A percentile compares a stretch with the other conserved stretches of the same genome.
phyloP scores from a whole-genome alignment of 2,888 invertebrate species.

The Flabesymbios commensalis region DNA sequence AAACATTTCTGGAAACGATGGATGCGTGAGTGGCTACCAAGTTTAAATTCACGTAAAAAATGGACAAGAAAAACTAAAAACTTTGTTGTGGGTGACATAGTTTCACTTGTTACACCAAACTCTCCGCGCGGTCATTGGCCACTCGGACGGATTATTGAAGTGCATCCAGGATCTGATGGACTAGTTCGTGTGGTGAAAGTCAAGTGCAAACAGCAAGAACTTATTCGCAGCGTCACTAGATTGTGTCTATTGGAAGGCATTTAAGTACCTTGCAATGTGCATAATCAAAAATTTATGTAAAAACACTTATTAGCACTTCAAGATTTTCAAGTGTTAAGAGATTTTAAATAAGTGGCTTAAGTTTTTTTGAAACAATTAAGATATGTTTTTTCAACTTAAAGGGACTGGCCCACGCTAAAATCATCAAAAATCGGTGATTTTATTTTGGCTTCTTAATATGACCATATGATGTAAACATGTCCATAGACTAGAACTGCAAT shows the following conservation, averaged over 20 bases:
- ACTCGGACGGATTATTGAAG: not conserved
- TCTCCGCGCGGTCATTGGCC: constrained; percentile 1
- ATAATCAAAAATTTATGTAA: no score
- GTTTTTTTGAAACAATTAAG: no score
- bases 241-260: constrained; percentile 1
- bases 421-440: no score
- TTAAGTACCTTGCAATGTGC: no score
- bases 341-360: no score
- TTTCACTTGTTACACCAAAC: not conserved
- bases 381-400: no score
- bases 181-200: not conserved
- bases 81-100: constrained; percentile 1
- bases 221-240: not conserved
- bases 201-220: not conserved
- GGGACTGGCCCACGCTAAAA: no score
- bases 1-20: not conserved
- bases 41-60: not conserved
- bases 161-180: not conserved
- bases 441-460: no score
- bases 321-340: no score
- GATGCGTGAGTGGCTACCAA: constrained; percentile 1
- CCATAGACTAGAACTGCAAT: no score
- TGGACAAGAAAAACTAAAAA: not conserved
- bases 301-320: no score
- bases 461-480: no score